Percentiles rank a stretch among this genome's conserved stretches.
phyloP scores from a whole-genome alignment of 2,888 invertebrate genomes.

The Ectemnius cavifrons region DNA sequence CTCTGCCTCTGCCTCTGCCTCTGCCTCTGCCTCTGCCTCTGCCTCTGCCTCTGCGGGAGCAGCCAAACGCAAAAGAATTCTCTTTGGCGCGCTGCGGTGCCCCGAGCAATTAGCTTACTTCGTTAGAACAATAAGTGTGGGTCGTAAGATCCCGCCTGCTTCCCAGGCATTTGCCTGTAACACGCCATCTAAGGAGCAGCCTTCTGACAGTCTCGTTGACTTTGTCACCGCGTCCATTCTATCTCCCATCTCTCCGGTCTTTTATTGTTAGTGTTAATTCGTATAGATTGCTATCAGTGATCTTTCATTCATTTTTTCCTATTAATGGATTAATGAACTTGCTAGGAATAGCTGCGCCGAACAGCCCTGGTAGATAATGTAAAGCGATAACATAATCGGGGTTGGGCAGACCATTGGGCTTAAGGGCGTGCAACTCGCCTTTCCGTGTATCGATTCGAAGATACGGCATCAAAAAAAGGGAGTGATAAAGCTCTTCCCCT shows the following conservation, averaged over 20 bases:
- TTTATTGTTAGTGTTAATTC: constrained; percentile 27
- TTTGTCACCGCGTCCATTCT: no score
- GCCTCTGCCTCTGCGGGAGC: neutral
- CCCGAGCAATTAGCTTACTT: constrained; percentile 10
- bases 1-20: no score
- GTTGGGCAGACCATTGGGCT: constrained; percentile 1
- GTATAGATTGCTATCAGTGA: constrained; percentile 28
- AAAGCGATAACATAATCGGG: neutral
- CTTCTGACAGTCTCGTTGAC: no score
- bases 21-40: no score
- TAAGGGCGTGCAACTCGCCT: constrained; percentile 39
- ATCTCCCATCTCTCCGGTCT: no score
- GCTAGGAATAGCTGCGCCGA: no score
- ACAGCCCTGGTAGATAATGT: no score
- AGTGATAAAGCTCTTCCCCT: constrained; percentile 38
- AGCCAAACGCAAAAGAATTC: constrained; percentile 6
- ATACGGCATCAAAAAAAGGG: constrained; percentile 21
- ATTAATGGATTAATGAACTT: no score
- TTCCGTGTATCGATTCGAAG: constrained; percentile 47
- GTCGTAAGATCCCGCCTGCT: constrained; percentile 7
- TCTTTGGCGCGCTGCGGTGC: constrained; percentile 7
- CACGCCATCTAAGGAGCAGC: no score
- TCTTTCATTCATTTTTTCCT: no score
- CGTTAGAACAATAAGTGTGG: constrained; percentile 10
- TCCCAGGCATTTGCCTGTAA: neutral